A percentile compares a stretch with the other conserved stretches of the same genome.
These are phyloP conservation scores for Neoitamus cyanurus DNA, from an alignment of 2,888 invertebrate genomes.

Conservation along the genomic window DNA sequence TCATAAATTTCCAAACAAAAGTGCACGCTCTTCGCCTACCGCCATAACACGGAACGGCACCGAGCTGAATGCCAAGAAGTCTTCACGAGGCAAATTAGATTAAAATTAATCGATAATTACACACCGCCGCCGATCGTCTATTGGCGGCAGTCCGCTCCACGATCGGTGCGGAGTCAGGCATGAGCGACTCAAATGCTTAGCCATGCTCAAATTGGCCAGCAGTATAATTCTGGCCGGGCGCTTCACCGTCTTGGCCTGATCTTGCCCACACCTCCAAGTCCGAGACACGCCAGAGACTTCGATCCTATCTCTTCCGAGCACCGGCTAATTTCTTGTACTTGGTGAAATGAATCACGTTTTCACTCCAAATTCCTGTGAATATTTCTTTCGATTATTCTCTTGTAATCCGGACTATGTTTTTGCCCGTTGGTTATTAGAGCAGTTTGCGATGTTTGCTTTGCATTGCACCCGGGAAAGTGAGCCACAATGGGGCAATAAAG, in stretches of 20 bases:
- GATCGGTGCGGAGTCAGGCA: not conserved
- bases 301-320: not conserved
- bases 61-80: constrained; percentile 11
- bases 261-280: not conserved
- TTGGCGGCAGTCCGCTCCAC: not conserved
- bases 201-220: not conserved
- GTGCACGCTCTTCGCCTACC: not conserved
- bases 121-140: not conserved
- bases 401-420: not conserved
- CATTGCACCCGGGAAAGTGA: not conserved
- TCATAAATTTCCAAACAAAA: constrained; percentile 11
- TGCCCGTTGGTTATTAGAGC: constrained; percentile 6
- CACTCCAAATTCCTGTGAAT: constrained; percentile 23
- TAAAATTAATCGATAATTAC: constrained; percentile 43
- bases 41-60: not conserved
- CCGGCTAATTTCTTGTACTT: constrained; percentile 22
- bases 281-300: not conserved
- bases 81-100: constrained; percentile 34
- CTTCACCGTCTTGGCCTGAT: not conserved
- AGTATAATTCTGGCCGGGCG: not conserved
- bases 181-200: constrained; percentile 19
- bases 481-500: not conserved
- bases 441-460: not conserved
- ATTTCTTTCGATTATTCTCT: not conserved
- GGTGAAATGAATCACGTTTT: constrained; percentile 41